Evolutionary conservation across 2,888 invertebrate species (phyloP).

Genomic region (Julus scandinavius): DNA sequence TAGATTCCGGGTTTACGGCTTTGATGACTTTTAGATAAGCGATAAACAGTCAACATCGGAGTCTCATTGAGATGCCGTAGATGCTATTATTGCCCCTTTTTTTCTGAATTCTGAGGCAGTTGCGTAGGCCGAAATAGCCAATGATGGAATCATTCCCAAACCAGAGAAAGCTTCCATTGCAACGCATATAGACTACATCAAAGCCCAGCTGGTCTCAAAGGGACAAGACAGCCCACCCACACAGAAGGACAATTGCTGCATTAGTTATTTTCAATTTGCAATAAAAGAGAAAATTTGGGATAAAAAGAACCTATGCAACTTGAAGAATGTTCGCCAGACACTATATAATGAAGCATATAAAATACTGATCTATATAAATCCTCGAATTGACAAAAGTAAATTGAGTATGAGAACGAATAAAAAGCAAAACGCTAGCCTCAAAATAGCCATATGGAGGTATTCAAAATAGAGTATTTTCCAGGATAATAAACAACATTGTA

Average conservation of each 20-base stretch:
- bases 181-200: neutral
- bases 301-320: neutral
- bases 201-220: neutral
- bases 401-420: neutral
- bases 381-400: neutral
- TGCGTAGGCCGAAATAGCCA: neutral
- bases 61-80: slow-evolving; percentile 9
- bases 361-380: neutral
- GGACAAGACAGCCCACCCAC: neutral
- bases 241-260: neutral
- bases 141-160: neutral
- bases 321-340: neutral
- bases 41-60: slow-evolving; percentile 19
- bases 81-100: slow-evolving; percentile 3
- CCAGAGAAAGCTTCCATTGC: neutral
- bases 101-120: neutral
- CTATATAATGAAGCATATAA: neutral
- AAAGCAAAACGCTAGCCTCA: too few species aligned
- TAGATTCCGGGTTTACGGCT: slow-evolving; percentile 33
- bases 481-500: too few species aligned
- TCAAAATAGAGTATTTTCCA: too few species aligned
- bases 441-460: too few species aligned
- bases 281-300: neutral
- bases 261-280: neutral
- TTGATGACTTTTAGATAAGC: slow-evolving; percentile 33